Base-by-base conservation (phyloP, 2,797 vertebrate genomes). In the Pelochelys cantorii region DNA sequence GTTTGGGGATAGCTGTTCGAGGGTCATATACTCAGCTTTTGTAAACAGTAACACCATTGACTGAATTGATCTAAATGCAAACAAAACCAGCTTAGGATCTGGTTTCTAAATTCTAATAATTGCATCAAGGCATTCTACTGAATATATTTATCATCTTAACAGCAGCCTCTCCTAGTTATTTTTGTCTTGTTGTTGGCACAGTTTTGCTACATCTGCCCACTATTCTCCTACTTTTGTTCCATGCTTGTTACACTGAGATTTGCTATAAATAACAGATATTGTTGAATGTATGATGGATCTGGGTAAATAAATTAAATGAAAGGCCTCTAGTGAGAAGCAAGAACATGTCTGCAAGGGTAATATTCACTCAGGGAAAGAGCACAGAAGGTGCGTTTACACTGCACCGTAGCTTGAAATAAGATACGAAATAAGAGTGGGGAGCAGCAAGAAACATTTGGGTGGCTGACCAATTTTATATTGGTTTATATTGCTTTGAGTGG, bases 241-340 rank as follows among this genome's bases (percentile, higher is more conserved):
- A 11, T 93, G 93, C 79, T 84, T 80, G 83, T 34, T 6, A 25
- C 0, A 0, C 74, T 85, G n/a, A 77, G 48, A 59, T 15, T 86
- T 81, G 13, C 34, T 3, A 11, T 78, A 60, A 92, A 96, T 90
- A 93, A 91, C 48, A 90, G 87, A 85, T 11, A 57, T 17, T 95
- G 87, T 95, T 83, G 82, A 74, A 52, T 1, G 25, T 12, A 12
- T 0, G 12, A 78, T 1, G 17, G 22, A 86, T 81, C 89, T 93
- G 68, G n/a, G 65, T 74, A 94, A 96, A 92, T 71, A 92, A 17
- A 18, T 83, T 79, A 88, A 91, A 85, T n/a, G 84, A 94, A 88
- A 94, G 65, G 60, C 83, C 80, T 4, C 12, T 29, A 79, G 52
- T 27, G 75, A 94, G 92, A 95, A 87, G 74, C 34, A 3, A 86